Conservation (phyloP, 2,797 vertebrate genomes). For the Mastacembelus armatus region DNA sequence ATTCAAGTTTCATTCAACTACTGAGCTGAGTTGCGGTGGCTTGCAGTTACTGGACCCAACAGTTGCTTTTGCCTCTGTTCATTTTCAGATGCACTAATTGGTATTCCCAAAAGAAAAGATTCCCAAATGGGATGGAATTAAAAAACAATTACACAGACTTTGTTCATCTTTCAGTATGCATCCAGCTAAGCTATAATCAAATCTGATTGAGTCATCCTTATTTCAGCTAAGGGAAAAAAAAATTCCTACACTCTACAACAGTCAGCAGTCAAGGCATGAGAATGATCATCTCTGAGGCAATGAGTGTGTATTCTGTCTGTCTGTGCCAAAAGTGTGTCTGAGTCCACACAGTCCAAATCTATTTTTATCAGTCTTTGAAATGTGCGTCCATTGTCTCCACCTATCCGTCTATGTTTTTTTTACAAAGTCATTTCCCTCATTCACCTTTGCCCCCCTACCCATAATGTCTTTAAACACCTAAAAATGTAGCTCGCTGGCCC, state of each 20-base stretch:
- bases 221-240: slow-evolving; percentile 11
- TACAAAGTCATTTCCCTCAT: slow-evolving; percentile 39
- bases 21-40: slow-evolving; percentile 37
- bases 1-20: slow-evolving; percentile 60
- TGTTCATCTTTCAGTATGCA: slow-evolving; percentile 16
- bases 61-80: not conserved
- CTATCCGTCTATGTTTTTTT: slow-evolving; percentile 20
- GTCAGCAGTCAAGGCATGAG: slow-evolving; percentile 73
- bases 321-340: not conserved
- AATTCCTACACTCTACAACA: slow-evolving; percentile 55
- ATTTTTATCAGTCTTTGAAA: slow-evolving; percentile 39
- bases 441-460: not conserved
- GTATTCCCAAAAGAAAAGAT: not conserved
- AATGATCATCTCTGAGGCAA: slow-evolving; percentile 56
- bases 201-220: not conserved
- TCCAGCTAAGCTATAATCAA: slow-evolving; percentile 14
- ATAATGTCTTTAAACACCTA: not conserved
- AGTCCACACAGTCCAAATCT: slow-evolving; percentile 26
- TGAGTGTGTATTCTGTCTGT: slow-evolving; percentile 45
- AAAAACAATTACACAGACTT: not conserved
- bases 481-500: too few relatives aligned
- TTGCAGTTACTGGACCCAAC: slow-evolving; percentile 17
- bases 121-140: not conserved
- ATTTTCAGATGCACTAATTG: not conserved
- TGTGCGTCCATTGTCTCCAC: slow-evolving; percentile 38